Base-by-base conservation (phyloP, 2,888 invertebrate genomes). In the Drosophila maculinotata region DNA sequence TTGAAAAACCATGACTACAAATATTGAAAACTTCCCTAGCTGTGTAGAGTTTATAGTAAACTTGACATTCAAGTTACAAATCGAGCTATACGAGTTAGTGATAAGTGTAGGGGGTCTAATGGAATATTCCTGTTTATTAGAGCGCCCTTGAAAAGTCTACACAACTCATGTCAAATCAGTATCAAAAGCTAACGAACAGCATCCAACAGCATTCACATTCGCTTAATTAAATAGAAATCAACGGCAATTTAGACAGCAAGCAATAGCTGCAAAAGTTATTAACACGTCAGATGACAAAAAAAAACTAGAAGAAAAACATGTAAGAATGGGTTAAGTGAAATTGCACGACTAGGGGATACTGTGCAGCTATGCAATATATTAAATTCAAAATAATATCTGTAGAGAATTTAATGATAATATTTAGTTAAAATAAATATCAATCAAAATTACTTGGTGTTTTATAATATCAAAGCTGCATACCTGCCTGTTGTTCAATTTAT, bases 211-310 rank as follows among this genome's bases (percentile, higher is more conserved):
- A 68, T 36, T 53, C 48, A 49, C 52, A 69, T 62, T 45, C 57
- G 70, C 44, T 79, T 88, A 70, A 88, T 83, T 82, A 79, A 83
- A 82, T 86, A 72, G 74, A 86, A 88, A 83, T 83, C 87, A 86
- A 65, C 68, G 71, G 68, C 88, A 83, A 85, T 87, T 87, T 81
- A 69, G 68, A 58, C 66, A 42, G 62, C 70, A 47, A 38, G 52
- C 35, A 67, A 77, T 26, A 64, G 68, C 67, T 64, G 48, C 54
- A 70, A 68, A 78, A 85, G 59, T 79, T 82, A 87, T 82, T 87
- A 87, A 87, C 85, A 87, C 82, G 62, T 76, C 69, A 53, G 33
- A 57, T 12, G 36, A 39, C 53, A 45, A 28, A 42, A 39, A 52
- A 49, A 51, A 51, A 57, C 47, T 63, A 59, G 52, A 49, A 33